Conservation (phyloP, 1,140 invertebrate genomes). For the Drosophila watanabei region DNA sequence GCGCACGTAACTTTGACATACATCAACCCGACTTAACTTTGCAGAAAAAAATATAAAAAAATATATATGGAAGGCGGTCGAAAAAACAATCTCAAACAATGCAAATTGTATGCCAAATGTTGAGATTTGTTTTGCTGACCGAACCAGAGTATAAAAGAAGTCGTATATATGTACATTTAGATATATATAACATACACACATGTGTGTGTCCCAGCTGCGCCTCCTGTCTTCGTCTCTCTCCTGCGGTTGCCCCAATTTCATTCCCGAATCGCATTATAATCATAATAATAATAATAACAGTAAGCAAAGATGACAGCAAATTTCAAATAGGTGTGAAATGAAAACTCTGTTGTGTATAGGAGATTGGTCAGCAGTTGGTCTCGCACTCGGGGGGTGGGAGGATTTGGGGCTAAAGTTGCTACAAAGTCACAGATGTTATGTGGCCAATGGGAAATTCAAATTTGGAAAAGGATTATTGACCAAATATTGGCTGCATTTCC, state of each 20-base stretch:
- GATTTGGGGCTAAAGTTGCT: slow-evolving; percentile 25
- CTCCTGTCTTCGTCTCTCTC: slow-evolving; percentile 10
- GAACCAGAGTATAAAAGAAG: slow-evolving; percentile 32
- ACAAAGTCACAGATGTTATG: slow-evolving; percentile 59
- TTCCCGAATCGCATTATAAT: slow-evolving; percentile 73
- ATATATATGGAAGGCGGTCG: not conserved
- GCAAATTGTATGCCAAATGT: slow-evolving; percentile 77
- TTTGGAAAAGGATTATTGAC: slow-evolving; percentile 63
- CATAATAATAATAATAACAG: slow-evolving; percentile 74
- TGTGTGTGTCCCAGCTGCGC: slow-evolving; percentile 57
- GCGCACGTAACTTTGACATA: slow-evolving; percentile 81
- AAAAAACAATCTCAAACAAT: slow-evolving; percentile 52
- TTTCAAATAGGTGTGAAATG: slow-evolving; percentile 72
- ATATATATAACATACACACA: slow-evolving; percentile 27
- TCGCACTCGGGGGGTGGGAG: not conserved
- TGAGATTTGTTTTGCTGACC: slow-evolving; percentile 78
- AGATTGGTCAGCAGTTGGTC: slow-evolving; percentile 54
- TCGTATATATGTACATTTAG: slow-evolving; percentile 11
- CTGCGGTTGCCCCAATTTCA: slow-evolving; percentile 67
- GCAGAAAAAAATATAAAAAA: slow-evolving; percentile 24
- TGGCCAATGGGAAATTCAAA: slow-evolving; percentile 60
- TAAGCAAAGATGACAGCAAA: slow-evolving; percentile 54
- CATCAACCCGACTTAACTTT: slow-evolving; percentile 75
- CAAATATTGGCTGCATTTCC: slow-evolving; percentile 34
- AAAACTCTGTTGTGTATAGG: slow-evolving; percentile 37